Base-by-base conservation (phyloP, 2,888 invertebrate species). In the Eupithecia dodoneata region DNA sequence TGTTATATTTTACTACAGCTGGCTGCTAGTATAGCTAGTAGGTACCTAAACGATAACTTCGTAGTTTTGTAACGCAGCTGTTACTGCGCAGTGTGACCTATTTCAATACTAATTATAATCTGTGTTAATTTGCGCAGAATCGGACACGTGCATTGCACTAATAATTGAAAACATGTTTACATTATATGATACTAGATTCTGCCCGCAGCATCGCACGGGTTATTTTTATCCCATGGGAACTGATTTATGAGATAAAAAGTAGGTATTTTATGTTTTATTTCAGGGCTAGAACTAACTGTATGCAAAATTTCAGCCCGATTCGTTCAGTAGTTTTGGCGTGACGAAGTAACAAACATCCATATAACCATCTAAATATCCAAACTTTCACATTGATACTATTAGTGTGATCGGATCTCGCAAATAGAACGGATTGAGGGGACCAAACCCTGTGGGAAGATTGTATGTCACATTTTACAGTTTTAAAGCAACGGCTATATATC, bases 141-240 rank as follows among this genome's bases (percentile, higher is more conserved):
- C 30, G 70, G 6, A 74, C 79, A 79, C 79, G 79, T 79, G 79
- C 74, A 74, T 9, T n/a, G 30, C 66, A 30, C 63, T 63, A 74
- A 65, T 59, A 65, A 76, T 76, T 72, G 72, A 79, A 72, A 79
- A 79, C 78, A 79, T 79, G 78, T 79, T 79, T 76, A 76, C 74
- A 4, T 71, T 69, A 30, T 30, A 30, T 30, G 30, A 30, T 30
- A 30, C 30, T 30, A 30, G 30, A 30, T 30, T 30, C 30, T 30
- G 30, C 30, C 30, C 30, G 30, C 30, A 30, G 30, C 30, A 30
- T 30, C 30, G 30, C 30, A 30, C 30, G 30, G 30, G 30, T 30
- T 30, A n/a, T n/a, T n/a, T n/a, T n/a, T n/a, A n/a, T n/a, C n/a
- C n/a, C n/a, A n/a, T n/a, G n/a, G n/a, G n/a, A n/a, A n/a, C n/a